Conservation (phyloP, 2,797 vertebrate genomes). For the Eremophila alpestris region DNA sequence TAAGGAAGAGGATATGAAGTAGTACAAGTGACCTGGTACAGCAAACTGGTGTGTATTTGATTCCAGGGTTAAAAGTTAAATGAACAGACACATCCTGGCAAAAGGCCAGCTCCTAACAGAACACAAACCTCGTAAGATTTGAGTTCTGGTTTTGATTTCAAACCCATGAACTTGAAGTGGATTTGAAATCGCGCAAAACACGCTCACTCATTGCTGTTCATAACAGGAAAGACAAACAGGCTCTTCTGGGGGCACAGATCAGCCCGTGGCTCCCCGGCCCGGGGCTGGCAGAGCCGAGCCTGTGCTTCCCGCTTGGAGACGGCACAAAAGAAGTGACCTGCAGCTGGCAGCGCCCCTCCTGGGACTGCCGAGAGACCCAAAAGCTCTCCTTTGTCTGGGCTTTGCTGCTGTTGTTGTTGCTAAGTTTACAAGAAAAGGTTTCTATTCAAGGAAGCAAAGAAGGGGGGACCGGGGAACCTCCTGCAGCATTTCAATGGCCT, state of each 20-base stretch:
- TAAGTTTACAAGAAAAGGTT: background rate
- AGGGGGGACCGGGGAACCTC: background rate
- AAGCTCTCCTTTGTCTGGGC: background rate
- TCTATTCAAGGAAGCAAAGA: background rate
- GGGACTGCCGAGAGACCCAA: background rate
- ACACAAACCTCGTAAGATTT: background rate
- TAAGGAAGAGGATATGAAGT: background rate
- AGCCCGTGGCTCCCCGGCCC: background rate
- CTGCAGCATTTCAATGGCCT: background rate
- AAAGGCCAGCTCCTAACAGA: slow-evolving; percentile 10
- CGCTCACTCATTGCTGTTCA: background rate
- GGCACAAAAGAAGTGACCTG: background rate
- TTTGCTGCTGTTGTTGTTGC: background rate
- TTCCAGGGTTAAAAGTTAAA: slow-evolving; percentile 29
- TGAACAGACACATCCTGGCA: slow-evolving; percentile 26
- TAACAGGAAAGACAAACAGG: background rate
- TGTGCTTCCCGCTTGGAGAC: background rate
- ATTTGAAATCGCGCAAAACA: slow-evolving; percentile 56
- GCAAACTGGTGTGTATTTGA: background rate
- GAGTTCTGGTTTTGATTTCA: slow-evolving; percentile 60
- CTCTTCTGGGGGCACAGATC: background rate
- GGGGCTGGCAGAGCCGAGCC: background rate
- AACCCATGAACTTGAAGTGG: slow-evolving; percentile 43
- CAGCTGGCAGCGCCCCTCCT: background rate
- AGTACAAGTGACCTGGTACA: background rate